These are phyloP conservation scores for Magallana angulata DNA, from an alignment of 1,140 invertebrate species.

Conservation along the genomic window DNA sequence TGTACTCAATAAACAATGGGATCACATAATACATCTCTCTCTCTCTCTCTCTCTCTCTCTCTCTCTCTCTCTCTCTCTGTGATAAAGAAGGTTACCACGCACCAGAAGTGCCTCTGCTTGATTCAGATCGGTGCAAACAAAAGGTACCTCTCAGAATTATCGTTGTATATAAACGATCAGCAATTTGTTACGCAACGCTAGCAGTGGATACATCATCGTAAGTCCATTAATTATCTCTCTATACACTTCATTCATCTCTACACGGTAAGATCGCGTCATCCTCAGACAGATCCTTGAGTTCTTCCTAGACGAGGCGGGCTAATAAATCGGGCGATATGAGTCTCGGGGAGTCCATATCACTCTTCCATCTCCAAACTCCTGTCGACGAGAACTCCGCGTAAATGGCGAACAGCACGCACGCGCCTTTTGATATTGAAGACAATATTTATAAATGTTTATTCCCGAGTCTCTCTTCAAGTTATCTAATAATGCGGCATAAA, in stretches of 20 bases:
- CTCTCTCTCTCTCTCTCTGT: neutral
- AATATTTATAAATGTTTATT: constrained; percentile 36
- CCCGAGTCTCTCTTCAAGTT: neutral
- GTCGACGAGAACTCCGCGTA: constrained; percentile 15
- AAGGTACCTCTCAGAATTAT: constrained; percentile 23
- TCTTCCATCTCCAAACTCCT: constrained; percentile 31
- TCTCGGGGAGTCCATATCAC: constrained; percentile 13
- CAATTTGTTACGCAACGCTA: constrained; percentile 32
- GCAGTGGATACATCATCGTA: neutral
- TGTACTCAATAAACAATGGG: neutral
- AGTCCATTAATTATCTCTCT: constrained; percentile 9
- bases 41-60: neutral
- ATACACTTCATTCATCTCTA: neutral
- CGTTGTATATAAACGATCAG: constrained; percentile 22
- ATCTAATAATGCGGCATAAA: constrained; percentile 31
- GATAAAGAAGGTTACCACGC: neutral
- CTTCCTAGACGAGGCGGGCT: neutral
- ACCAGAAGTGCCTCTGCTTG: neutral
- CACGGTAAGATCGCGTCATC: neutral
- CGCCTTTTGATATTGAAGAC: constrained; percentile 35
- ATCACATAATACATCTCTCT: neutral
- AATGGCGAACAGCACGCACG: constrained; percentile 24
- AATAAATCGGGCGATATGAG: constrained; percentile 30
- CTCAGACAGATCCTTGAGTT: neutral
- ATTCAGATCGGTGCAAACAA: constrained; percentile 9